These are phyloP conservation scores for Aporophyla nigra DNA, from an alignment of 2,888 invertebrate genomes.

Conservation along the genomic window DNA sequence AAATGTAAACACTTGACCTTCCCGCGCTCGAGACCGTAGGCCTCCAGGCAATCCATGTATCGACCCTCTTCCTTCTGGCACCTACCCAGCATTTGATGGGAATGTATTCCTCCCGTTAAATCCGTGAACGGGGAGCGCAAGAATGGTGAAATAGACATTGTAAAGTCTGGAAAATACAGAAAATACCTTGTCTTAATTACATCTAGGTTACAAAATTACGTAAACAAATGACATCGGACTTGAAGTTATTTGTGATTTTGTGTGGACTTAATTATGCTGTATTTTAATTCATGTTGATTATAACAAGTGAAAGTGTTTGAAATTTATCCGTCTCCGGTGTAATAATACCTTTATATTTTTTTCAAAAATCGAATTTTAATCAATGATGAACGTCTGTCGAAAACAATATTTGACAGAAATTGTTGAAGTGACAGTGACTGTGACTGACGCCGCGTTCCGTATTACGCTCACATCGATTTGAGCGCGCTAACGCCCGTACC, in stretches of 20 bases:
- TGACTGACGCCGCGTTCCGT: no score
- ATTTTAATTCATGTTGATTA: neutral
- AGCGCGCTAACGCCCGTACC: no score
- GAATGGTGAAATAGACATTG: slow-evolving; percentile 92
- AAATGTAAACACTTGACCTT: slow-evolving; percentile 91
- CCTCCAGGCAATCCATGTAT: slow-evolving; percentile 95
- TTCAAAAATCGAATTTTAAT: slow-evolving; percentile 51
- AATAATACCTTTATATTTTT: slow-evolving; percentile 51
- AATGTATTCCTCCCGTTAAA: slow-evolving; percentile 92
- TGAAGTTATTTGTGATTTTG: neutral
- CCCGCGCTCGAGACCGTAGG: slow-evolving; percentile 94
- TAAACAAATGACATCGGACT: slow-evolving; percentile 74
- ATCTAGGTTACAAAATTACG: slow-evolving; percentile 81
- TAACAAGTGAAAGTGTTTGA: slow-evolving; percentile 21
- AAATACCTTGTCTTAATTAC: slow-evolving; percentile 9
- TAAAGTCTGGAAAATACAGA: slow-evolving; percentile 57
- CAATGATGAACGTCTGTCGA: neutral
- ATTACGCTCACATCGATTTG: no score
- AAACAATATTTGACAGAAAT: slow-evolving; percentile 47
- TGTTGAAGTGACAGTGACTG: slow-evolving; percentile 10
- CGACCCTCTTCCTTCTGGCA: slow-evolving; percentile 93
- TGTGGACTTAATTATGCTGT: neutral
- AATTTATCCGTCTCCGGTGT: neutral
- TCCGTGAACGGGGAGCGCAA: slow-evolving; percentile 94
- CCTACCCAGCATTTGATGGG: slow-evolving; percentile 92